A percentile compares a stretch with the other conserved stretches of the same genome.
These are phyloP conservation scores for Ibidorhyncha struthersii DNA, from an alignment of 2,113 vertebrate genomes.

Conservation along the genomic window DNA sequence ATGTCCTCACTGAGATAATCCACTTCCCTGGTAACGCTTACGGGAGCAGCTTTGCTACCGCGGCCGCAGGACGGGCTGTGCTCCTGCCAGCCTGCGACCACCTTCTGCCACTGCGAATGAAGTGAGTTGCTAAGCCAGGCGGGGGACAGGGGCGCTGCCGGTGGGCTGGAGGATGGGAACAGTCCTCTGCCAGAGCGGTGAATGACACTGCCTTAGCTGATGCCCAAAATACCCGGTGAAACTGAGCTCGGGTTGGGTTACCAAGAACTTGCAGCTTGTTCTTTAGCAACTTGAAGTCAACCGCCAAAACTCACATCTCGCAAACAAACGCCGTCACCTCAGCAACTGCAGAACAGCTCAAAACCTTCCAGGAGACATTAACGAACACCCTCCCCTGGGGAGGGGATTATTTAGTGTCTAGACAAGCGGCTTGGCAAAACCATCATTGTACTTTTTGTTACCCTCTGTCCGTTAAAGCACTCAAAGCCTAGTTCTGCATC, in stretches of 20 bases:
- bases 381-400: not conserved
- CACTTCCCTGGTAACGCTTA: not conserved
- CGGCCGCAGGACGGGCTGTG: fast-evolving
- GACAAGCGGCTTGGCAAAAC: not conserved
- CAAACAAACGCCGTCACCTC: not conserved
- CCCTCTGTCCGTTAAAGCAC: not conserved
- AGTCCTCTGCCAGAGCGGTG: not conserved
- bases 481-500: not conserved
- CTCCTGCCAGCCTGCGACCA: not conserved
- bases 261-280: not conserved
- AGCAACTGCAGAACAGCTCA: not conserved
- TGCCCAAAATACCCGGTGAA: not conserved
- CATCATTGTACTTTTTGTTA: not conserved
- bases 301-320: not conserved
- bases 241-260: not conserved
- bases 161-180: not conserved
- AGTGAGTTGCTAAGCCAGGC: not conserved
- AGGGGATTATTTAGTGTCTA: not conserved
- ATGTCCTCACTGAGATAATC: not conserved
- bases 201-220: not conserved
- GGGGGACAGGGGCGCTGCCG: not conserved
- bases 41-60: fast-evolving
- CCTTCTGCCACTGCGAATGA: not conserved
- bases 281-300: not conserved
- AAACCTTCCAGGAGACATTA: not conserved